phyloP scores from a whole-genome alignment of 64 coral and sea anemone species.

The Platygyra sinensis region DNA sequence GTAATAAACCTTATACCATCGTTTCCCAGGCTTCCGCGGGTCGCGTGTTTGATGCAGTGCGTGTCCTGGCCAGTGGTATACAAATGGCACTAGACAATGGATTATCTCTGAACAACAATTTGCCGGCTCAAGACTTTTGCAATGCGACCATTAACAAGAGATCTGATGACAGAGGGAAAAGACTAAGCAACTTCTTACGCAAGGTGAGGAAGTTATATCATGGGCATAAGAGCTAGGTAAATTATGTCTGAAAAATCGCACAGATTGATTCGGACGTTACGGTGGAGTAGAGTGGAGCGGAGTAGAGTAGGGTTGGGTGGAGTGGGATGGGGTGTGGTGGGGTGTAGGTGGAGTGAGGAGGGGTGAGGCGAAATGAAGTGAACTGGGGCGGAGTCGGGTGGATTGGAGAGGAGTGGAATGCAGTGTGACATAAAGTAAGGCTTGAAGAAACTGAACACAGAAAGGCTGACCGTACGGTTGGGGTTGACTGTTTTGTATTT shows the following conservation, averaged over 20 bases:
- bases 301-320: not conserved
- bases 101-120: not conserved
- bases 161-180: not conserved
- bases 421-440: too few species aligned
- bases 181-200: not conserved
- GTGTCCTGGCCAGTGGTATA: not conserved
- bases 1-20: too few species aligned
- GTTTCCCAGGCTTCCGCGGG: not conserved
- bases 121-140: not conserved
- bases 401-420: too few species aligned
- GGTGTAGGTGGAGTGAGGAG: too few species aligned
- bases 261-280: not conserved
- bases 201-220: not conserved
- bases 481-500: too few species aligned
- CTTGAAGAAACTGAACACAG: too few species aligned
- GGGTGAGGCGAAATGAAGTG: too few species aligned
- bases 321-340: too few species aligned
- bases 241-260: too few species aligned
- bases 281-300: not conserved
- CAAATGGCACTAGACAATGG: not conserved
- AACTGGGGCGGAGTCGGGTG: too few species aligned
- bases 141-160: not conserved
- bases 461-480: too few species aligned
- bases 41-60: slow-evolving; percentile 1
- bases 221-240: too few species aligned